Percentiles rank a stretch among this genome's conserved stretches.
These are phyloP conservation scores for Centropus unirufus DNA, from an alignment of 2,113 vertebrate species.

Conservation along the genomic window DNA sequence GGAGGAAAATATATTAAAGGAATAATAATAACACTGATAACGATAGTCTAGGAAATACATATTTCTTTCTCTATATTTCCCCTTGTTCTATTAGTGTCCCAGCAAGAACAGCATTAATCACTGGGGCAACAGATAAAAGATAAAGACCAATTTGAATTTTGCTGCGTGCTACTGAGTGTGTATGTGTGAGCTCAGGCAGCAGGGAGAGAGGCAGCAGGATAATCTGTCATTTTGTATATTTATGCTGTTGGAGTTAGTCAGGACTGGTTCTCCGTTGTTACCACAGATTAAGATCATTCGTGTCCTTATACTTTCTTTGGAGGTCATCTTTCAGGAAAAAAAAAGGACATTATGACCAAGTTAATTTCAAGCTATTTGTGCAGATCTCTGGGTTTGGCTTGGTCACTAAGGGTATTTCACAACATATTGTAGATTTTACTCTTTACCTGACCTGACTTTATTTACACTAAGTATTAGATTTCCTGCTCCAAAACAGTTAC, in stretches of 20 bases:
- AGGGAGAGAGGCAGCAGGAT: conserved; percentile 48
- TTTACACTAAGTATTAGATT: not conserved
- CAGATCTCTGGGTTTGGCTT: not conserved
- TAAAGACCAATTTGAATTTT: conserved; percentile 77
- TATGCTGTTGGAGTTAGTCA: conserved; percentile 51
- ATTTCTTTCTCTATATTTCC: conserved; percentile 71
- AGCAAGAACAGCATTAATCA: conserved; percentile 79
- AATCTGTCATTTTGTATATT: conserved; percentile 79
- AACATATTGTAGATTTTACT: not conserved
- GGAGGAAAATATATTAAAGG: conserved; percentile 66
- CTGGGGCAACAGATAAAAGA: conserved; percentile 69
- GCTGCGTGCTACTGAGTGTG: conserved; percentile 50
- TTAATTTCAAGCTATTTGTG: conserved; percentile 35
- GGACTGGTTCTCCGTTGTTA: conserved; percentile 70
- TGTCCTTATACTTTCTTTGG: conserved; percentile 67
- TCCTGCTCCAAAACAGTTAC: not conserved
- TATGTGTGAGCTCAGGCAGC: conserved; percentile 35
- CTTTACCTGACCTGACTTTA: not conserved
- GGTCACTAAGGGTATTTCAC: not conserved
- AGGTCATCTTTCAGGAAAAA: conserved; percentile 69
- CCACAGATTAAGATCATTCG: conserved; percentile 78
- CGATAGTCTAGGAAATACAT: conserved; percentile 63
- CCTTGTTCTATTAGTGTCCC: conserved; percentile 55
- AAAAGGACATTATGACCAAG: conserved; percentile 47
- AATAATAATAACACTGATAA: conserved; percentile 77